Evolutionary conservation across 2,113 vertebrate genomes (phyloP), one percentile per base, ranked within the genome.

Genomic region (Catharus fuscescens): DNA sequence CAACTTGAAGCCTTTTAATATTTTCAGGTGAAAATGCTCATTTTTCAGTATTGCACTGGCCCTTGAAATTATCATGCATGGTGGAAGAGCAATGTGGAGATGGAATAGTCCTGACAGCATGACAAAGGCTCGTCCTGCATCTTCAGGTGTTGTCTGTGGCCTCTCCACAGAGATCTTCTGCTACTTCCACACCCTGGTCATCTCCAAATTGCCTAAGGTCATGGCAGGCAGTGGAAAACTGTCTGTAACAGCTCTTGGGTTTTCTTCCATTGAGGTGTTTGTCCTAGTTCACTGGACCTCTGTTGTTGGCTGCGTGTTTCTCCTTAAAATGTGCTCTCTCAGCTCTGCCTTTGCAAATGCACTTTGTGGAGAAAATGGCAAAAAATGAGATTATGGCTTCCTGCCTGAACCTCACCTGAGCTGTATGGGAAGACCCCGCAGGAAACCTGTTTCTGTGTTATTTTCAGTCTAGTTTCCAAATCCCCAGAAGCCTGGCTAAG

Each of bases 381-480:
- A 42, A 85, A 90, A 90, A 82, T 28, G 66, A 23, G 31, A 69
- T 36, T 32, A 48, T 52, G 20, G 45, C 8, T 82, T 92, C 54
- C 80, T 74, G 77, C 34, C 29, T 25, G 61, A 67, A 11, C 21
- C 44, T 94, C 53, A 16, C 44, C 78, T 26, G 23, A 77, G 31
- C 67, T 83, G 15, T 29, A 56, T 8, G 15, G 47, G n/a, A 82
- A 88, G 29, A 13, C 32, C 50, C 42, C 54, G 80, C 40, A 57
- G 28, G 62, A 93, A 80, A 80, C 14, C 23, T 29, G 53, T 78
- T 85, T 48, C 50, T 82, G 40, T 80, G 62, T 50, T 79, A 72
- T 72, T 92, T 91, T 94, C 90, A 86, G 23, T 70, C 84, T 70
- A 17, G 12, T 76, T 82, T 92, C 67, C 20, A 80, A 90, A 73